A percentile compares a stretch with the other conserved stretches of the same genome.
These are phyloP conservation scores for Hoplostethus atlanticus DNA, from an alignment of 2,797 vertebrate species.

Conservation along the genomic window DNA sequence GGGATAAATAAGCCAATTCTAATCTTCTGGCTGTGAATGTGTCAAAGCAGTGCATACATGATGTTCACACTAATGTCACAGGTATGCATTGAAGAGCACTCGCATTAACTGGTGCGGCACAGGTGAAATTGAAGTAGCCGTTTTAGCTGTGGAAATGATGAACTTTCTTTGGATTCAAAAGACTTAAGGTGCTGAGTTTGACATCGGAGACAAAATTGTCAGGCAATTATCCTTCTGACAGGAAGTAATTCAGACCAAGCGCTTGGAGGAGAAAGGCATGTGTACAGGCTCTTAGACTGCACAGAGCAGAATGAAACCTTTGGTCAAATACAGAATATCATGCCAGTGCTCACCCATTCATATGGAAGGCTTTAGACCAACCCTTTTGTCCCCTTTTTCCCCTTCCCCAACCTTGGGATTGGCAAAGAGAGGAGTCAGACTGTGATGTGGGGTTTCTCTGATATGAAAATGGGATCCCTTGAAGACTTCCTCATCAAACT, in stretches of 20 bases:
- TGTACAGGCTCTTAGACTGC: too few relatives aligned
- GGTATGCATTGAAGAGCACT: not conserved
- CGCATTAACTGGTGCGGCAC: slow-evolving; percentile 3
- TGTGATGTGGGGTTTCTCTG: not conserved
- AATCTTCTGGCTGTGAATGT: slow-evolving; percentile 9
- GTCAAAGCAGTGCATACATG: slow-evolving; percentile 3
- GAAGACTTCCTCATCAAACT: too few relatives aligned
- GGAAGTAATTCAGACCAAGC: slow-evolving; percentile 21
- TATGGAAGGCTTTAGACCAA: not conserved
- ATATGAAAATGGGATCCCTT: not conserved
- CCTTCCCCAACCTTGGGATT: not conserved
- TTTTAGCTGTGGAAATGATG: not conserved
- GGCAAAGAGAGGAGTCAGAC: not conserved
- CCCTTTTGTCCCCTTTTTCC: not conserved
- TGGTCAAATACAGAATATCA: not conserved
- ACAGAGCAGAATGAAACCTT: not conserved
- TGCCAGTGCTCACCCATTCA: not conserved
- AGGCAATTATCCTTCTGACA: slow-evolving; percentile 7
- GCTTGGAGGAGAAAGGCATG: not conserved
- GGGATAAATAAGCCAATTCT: not conserved
- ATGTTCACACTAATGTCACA: slow-evolving; percentile 11
- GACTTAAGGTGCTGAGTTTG: slow-evolving; percentile 13
- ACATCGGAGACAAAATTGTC: slow-evolving; percentile 19
- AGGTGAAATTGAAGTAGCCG: slow-evolving; percentile 1
- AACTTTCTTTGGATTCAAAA: slow-evolving; percentile 7